phyloP scores from a whole-genome alignment of 1,140 invertebrate genomes.

The Calosoma granatense region DNA sequence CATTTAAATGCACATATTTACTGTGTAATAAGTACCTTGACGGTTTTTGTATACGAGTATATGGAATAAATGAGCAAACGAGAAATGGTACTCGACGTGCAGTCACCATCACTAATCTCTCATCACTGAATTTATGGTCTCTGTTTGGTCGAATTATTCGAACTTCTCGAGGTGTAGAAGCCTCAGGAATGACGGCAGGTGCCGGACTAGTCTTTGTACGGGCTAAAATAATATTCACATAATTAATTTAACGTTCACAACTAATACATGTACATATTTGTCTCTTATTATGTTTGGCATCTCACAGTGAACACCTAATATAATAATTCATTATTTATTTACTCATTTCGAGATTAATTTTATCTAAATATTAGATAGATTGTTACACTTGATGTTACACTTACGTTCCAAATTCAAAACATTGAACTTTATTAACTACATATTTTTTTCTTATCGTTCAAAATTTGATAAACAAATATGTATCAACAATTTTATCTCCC shows the following conservation, averaged over 20 bases:
- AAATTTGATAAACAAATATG: no score
- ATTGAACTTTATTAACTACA: no score
- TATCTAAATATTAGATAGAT: no score
- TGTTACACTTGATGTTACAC: no score
- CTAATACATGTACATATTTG: no score
- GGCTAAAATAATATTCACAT: slow-evolving; percentile 12
- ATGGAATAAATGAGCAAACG: slow-evolving; percentile 74
- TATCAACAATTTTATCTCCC: no score
- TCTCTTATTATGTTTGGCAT: no score
- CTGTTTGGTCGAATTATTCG: slow-evolving; percentile 45
- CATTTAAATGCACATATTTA: not conserved
- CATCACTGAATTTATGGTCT: slow-evolving; percentile 58
- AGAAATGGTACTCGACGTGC: slow-evolving; percentile 63
- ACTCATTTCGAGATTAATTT: no score
- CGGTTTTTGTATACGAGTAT: slow-evolving; percentile 54
- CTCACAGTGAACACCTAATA: no score
- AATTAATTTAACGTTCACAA: not conserved
- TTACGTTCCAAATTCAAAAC: no score
- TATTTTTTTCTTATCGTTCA: no score
- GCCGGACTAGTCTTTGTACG: slow-evolving; percentile 30
- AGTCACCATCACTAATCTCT: slow-evolving; percentile 65
- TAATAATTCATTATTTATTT: no score
- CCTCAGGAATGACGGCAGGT: slow-evolving; percentile 39
- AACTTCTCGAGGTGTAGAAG: slow-evolving; percentile 41
- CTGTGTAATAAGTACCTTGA: slow-evolving; percentile 48